Evolutionary conservation across 2,888 invertebrate genomes (phyloP).

Genomic region (Drosophila sordidapex): DNA sequence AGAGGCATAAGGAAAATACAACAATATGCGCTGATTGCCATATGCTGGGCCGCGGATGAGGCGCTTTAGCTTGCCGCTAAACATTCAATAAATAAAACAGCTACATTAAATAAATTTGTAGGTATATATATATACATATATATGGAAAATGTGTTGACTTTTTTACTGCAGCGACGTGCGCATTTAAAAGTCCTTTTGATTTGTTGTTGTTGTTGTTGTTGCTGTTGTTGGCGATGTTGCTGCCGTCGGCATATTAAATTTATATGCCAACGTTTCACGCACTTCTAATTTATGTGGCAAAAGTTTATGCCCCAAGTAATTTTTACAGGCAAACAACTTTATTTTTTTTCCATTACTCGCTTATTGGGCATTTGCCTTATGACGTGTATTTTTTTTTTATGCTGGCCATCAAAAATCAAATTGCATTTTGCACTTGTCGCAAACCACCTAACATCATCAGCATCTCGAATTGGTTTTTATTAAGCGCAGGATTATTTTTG

Average conservation of each 20-base stretch:
- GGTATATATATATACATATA: constrained; percentile 19
- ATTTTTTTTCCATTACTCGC: constrained; percentile 62
- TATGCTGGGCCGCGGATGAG: constrained; percentile 15
- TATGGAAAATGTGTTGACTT: constrained; percentile 71
- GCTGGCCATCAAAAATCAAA: constrained; percentile 50
- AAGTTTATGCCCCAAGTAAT: constrained; percentile 76
- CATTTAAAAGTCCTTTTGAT: constrained; percentile 74
- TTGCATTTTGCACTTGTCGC: constrained; percentile 59
- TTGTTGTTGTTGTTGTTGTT: constrained; percentile 49
- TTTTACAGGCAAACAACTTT: constrained; percentile 63
- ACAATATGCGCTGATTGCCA: constrained; percentile 39
- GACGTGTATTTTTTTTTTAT: constrained; percentile 54
- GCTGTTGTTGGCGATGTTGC: constrained; percentile 24
- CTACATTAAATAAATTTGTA: constrained; percentile 68
- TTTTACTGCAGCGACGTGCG: constrained; percentile 76
- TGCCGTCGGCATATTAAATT: constrained; percentile 71
- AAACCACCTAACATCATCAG: constrained; percentile 27
- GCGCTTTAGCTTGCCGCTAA: constrained; percentile 42
- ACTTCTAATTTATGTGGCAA: constrained; percentile 76
- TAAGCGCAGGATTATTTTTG: not conserved
- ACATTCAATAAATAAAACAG: constrained; percentile 77
- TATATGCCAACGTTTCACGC: constrained; percentile 74
- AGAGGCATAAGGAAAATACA: constrained; percentile 12
- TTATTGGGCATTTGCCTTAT: constrained; percentile 56
- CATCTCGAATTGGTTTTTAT: not conserved